These are phyloP conservation scores for Xenus cinereus DNA, from an alignment of 2,113 vertebrate genomes.

Conservation along the genomic window DNA sequence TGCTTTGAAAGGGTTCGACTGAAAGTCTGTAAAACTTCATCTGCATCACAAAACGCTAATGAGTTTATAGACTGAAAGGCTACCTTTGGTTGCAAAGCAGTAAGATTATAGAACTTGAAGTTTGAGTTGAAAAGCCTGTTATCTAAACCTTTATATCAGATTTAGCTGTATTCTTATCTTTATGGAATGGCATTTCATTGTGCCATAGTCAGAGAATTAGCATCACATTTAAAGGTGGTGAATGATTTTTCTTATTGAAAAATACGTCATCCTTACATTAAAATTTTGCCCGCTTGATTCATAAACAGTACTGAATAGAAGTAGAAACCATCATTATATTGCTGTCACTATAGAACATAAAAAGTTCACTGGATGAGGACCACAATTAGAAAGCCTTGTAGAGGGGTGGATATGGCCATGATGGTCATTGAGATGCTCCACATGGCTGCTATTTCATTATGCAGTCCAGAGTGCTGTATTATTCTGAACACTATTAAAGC, in stretches of 20 bases:
- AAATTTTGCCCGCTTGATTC: background rate
- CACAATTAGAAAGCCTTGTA: background rate
- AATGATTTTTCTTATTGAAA: background rate
- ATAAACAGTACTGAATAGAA: background rate
- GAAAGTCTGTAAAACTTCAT: background rate
- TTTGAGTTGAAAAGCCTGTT: background rate
- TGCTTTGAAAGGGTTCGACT: background rate
- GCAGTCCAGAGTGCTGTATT: background rate
- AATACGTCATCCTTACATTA: background rate
- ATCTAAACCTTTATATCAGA: background rate
- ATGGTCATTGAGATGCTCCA: background rate
- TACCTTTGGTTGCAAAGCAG: background rate
- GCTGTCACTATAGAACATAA: background rate
- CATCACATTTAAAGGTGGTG: background rate
- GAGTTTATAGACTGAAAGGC: background rate
- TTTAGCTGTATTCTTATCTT: background rate
- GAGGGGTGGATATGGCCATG: background rate
- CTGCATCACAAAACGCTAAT: background rate
- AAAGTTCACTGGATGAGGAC: background rate
- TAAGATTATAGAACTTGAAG: background rate
- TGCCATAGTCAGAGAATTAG: background rate
- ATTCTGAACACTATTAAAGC: background rate
- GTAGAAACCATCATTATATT: background rate
- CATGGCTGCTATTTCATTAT: background rate
- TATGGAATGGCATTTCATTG: background rate